Evolutionary conservation across 2,888 invertebrate species (phyloP), one percentile per base, ranked within the genome.

Genomic region (Agonum fuliginosum): DNA sequence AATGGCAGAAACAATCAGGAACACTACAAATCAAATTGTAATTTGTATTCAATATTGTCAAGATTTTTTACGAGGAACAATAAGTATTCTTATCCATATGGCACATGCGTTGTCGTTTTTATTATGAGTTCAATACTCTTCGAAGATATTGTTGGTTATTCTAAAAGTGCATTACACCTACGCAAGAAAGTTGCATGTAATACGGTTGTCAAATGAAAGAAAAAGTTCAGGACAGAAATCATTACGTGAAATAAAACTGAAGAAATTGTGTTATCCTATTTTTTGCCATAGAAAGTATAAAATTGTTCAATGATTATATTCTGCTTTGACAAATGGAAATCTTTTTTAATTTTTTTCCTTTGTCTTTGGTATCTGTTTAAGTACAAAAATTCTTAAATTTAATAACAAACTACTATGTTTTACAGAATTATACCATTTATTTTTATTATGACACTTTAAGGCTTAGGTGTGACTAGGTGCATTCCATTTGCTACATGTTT

Each of bases 1-100:
- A 54, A 37, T 20, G 19, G n/a, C 20, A 67, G 37, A 67, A 67
- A 67, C 67, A 67, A 67, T 37, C 37, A 67, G 67, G 67, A 67
- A 67, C 12, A 41, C 20, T n/a, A 54, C 19, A 22, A 67, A 67
- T 67, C 41, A 20, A 67, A 41, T 41, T 19, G 12, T 67, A 20
- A 67, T 67, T 67, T 67, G 41, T 67, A 67, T 67, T 67, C 67
- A 67, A 67, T 67, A 67, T 17, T 4, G 24, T 41, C 8, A 19
- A 37, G 1, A 4, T 65, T 22, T 67, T 67, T 67, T 67, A 22
- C 12, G 12, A 37, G 17, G 41, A 67, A 67, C 67, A 41, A 67
- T 67, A 67, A 12, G 67, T 67, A 41, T 67, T 67, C 37, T 22
- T 12, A 30, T 67, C 37, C 41, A 41, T 67, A 67, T 37, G 20